Evolutionary conservation across 2,888 invertebrate species (phyloP).

Genomic region (Salpingus planirostris): DNA sequence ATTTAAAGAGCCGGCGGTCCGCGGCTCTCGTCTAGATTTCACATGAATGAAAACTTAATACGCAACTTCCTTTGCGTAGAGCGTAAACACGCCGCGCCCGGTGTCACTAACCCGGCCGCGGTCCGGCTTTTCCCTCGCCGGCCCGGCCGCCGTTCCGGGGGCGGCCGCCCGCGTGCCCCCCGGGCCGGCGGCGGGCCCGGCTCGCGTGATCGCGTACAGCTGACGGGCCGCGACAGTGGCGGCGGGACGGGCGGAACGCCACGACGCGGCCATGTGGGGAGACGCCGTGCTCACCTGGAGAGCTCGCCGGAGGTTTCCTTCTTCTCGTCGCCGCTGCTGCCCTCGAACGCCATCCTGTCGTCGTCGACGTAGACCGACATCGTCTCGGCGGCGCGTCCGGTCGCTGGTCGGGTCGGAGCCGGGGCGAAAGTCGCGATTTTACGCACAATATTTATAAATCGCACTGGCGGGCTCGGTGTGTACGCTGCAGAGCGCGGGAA

Average conservation of each 20-base stretch:
- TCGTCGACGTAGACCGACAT: constrained; percentile 49
- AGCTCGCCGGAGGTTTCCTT: constrained; percentile 42
- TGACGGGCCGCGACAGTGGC: too few relatives aligned
- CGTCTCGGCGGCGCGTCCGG: too few relatives aligned
- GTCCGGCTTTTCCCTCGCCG: too few relatives aligned
- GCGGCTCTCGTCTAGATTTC: constrained; percentile 4
- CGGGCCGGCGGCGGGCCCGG: too few relatives aligned
- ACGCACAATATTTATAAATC: constrained; percentile 11
- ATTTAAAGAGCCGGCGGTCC: background rate
- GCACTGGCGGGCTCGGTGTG: too few relatives aligned
- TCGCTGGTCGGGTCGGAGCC: too few relatives aligned
- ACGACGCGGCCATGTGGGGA: constrained; percentile 38
- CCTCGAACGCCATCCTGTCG: constrained; percentile 46
- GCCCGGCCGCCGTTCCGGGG: too few relatives aligned
- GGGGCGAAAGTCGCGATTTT: constrained; percentile 4
- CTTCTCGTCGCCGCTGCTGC: constrained; percentile 46
- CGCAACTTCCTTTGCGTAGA: constrained; percentile 13
- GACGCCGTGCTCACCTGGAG: constrained; percentile 40
- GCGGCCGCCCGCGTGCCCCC: too few relatives aligned
- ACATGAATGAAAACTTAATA: constrained; percentile 13
- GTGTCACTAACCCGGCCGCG: constrained; percentile 12
- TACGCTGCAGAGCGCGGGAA: constrained; percentile 38
- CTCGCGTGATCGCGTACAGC: too few relatives aligned
- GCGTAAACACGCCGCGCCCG: constrained; percentile 4
- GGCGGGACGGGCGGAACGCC: too few relatives aligned